Base-by-base conservation (phyloP, 2,888 invertebrate genomes). In the Macropis europaea region DNA sequence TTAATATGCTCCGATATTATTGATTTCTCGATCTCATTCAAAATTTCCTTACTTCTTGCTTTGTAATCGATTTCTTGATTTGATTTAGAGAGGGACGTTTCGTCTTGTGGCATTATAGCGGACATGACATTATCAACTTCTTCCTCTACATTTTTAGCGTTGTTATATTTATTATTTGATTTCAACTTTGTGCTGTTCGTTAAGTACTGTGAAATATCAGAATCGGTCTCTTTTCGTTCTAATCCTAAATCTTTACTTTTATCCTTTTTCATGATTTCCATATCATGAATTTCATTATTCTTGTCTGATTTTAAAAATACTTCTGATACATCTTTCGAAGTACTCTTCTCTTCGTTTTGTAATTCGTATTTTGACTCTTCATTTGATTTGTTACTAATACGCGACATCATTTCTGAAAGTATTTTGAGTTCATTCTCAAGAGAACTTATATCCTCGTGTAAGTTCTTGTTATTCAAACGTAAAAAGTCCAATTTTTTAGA, bases 351-450 rank as follows among this genome's bases (percentile, higher is more conserved):
- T 6, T 79, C 66, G 1, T 56, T 71, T 59, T 60, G 54, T 11
- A 73, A 56, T 52, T 77, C 83, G 1, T 77, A 64, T 43, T 86
- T 86, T 2, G 15, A 15, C 3, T 50, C 28, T 9, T 84, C 82
- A 7, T 82, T 82, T 1, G 88, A 84, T 60, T 85, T 86, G 76
- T 86, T 88, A 61, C 85, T 85, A 34, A 87, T 85, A 11, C 84
- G 85, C 2, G 84, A 85, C 88, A 90, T 88, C 82, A 89, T 87
- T 52, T 89, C 88, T 2, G 88, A 87, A 9, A 90, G 81, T n/a
- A 82, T 84, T 61, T 84, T 87, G 3, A 90, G 62, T 42, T 89
- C 89, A 34, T 88, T 88, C 56, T 89, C 89, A 1, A 90, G 63
- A 5, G 84, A 87, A 50, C 82, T 87, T 47, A 90, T 89, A 42